A percentile compares a stretch with the other conserved stretches of the same genome.
Conservation (phyloP, 2,888 invertebrate genomes). For the Calliopum simillimum region DNA sequence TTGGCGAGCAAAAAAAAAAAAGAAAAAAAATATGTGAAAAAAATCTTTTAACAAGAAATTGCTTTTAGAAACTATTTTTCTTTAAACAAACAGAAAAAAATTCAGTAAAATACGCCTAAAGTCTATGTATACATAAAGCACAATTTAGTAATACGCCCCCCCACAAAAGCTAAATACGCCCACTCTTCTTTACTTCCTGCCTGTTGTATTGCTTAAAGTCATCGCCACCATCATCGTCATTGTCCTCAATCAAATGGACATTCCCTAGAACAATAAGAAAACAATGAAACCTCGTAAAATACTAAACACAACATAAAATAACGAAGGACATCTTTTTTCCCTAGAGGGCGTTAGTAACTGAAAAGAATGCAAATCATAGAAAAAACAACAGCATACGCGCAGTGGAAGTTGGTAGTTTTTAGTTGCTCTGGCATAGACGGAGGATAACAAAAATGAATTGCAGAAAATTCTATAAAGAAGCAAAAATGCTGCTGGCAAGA, state of each 20-base stretch:
- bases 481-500: conserved; percentile 7
- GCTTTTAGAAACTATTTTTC: too few species aligned
- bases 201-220: too few species aligned
- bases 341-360: not conserved
- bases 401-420: too few species aligned
- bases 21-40: too few species aligned
- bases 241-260: conserved; percentile 16
- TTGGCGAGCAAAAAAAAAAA: not conserved
- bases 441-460: not conserved
- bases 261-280: not conserved
- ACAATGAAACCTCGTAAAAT: conserved; percentile 11
- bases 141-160: too few species aligned
- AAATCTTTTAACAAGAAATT: too few species aligned
- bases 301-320: conserved; percentile 11
- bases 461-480: not conserved
- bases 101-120: too few species aligned
- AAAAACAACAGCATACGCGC: not conserved
- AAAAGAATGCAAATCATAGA: not conserved
- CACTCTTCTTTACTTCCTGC: too few species aligned
- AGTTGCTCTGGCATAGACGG: too few species aligned
- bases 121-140: too few species aligned
- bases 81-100: too few species aligned
- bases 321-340: conserved; percentile 14
- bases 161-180: too few species aligned
- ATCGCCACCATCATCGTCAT: not conserved